These are phyloP conservation scores for Leptosomus discolor DNA, from an alignment of 2,113 vertebrate genomes.

Conservation along the genomic window DNA sequence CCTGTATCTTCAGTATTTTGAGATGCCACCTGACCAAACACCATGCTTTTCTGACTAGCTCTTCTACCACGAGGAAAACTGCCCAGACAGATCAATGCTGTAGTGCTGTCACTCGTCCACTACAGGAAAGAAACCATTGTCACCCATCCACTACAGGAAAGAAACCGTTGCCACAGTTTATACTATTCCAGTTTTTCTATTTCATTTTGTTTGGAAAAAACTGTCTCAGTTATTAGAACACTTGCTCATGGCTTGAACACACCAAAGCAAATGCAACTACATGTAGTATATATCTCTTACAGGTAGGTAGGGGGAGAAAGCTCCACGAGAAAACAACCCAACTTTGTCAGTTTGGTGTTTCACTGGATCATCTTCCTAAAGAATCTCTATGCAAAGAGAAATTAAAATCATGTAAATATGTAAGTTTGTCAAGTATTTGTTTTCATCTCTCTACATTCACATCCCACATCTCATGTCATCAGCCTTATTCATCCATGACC, in stretches of 20 bases:
- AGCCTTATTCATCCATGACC: neutral
- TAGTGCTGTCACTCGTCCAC: neutral
- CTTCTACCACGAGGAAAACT: neutral
- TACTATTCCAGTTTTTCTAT: neutral
- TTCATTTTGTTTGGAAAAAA: neutral
- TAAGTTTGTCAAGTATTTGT: neutral
- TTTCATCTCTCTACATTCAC: neutral
- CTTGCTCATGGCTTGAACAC: neutral
- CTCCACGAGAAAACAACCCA: neutral
- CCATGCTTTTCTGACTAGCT: neutral
- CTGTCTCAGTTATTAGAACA: neutral
- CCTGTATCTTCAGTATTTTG: neutral
- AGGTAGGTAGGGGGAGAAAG: neutral
- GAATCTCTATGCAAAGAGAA: neutral
- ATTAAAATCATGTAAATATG: neutral
- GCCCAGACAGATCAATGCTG: neutral
- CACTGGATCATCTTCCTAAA: neutral
- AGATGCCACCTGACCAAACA: neutral
- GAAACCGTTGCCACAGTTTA: neutral
- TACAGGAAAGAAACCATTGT: neutral
- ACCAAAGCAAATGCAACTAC: neutral
- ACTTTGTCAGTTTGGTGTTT: neutral
- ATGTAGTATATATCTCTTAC: fast-evolving
- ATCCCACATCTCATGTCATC: neutral
- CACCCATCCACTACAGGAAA: neutral